A percentile compares a stretch with the other conserved stretches of the same genome.
Evolutionary conservation across 2,888 invertebrate species (phyloP).

Genomic region (Orthosia incerta): DNA sequence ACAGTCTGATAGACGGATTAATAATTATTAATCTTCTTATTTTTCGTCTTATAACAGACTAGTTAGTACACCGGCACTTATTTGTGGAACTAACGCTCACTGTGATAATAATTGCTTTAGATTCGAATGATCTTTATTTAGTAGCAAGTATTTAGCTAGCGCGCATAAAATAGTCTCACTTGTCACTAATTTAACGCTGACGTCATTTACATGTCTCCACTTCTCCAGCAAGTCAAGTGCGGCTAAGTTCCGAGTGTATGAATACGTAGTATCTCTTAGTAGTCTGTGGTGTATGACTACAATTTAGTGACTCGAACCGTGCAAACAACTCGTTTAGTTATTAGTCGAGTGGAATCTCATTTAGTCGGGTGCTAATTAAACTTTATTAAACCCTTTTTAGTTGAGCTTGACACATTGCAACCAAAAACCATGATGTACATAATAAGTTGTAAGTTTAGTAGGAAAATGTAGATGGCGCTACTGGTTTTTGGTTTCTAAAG

Average conservation of each 20-base stretch:
- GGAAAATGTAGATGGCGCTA: slow-evolving; percentile 9
- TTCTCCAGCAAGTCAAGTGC: slow-evolving; percentile 12
- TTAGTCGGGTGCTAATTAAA: not conserved
- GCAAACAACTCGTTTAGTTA: slow-evolving; percentile 19
- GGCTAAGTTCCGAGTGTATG: not conserved
- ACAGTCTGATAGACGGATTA: not conserved
- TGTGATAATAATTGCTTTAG: not conserved
- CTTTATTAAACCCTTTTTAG: no score
- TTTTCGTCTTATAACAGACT: not conserved
- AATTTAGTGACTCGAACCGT: slow-evolving; percentile 28
- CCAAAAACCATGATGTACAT: not conserved
- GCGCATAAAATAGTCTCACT: not conserved
- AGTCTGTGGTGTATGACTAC: slow-evolving; percentile 32
- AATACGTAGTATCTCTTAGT: no score
- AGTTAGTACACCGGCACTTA: no score
- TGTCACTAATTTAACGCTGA: slow-evolving; percentile 10
- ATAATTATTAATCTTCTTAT: not conserved
- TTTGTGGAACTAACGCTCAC: not conserved
- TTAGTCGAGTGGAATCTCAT: slow-evolving; percentile 20
- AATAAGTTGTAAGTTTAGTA: no score
- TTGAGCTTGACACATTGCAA: no score
- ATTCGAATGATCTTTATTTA: not conserved
- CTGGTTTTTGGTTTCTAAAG: not conserved
- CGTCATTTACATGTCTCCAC: slow-evolving; percentile 30
- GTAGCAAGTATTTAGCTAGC: no score